Percentiles rank a stretch among this genome's conserved stretches.
Conservation (phyloP, 2,888 invertebrate species). For the Saturnia pavonia region DNA sequence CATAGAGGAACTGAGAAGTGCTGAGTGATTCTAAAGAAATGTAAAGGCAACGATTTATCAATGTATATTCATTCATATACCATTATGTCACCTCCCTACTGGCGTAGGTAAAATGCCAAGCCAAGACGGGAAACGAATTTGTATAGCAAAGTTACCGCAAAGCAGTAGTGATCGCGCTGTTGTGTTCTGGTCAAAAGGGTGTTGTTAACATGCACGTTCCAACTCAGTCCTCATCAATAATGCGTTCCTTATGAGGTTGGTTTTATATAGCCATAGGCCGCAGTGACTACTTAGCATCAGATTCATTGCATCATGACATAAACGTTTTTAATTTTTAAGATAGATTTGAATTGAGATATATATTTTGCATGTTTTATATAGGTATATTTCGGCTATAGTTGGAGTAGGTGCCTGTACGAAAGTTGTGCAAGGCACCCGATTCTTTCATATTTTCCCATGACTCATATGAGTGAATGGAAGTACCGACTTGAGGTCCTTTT, state of each 20-base stretch:
- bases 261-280: too few relatives aligned
- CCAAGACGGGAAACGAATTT: too few relatives aligned
- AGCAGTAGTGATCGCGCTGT: background rate
- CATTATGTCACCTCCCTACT: too few relatives aligned
- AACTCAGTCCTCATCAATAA: background rate
- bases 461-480: conserved; percentile 68
- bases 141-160: background rate
- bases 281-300: too few relatives aligned
- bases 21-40: too few relatives aligned
- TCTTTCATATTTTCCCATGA: conserved; percentile 59
- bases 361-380: background rate
- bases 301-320: too few relatives aligned
- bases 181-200: background rate
- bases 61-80: too few relatives aligned
- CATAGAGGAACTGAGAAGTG: too few relatives aligned
- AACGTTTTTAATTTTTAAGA: background rate
- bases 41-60: too few relatives aligned
- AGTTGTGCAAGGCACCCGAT: conserved; percentile 46
- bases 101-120: too few relatives aligned
- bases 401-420: conserved; percentile 44
- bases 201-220: background rate
- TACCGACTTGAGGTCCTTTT: conserved; percentile 60
- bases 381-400: background rate
- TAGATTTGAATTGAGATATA: background rate
- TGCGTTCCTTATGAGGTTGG: too few relatives aligned